Conservation (phyloP, 2,888 invertebrate genomes). For the Morpho helenor region DNA sequence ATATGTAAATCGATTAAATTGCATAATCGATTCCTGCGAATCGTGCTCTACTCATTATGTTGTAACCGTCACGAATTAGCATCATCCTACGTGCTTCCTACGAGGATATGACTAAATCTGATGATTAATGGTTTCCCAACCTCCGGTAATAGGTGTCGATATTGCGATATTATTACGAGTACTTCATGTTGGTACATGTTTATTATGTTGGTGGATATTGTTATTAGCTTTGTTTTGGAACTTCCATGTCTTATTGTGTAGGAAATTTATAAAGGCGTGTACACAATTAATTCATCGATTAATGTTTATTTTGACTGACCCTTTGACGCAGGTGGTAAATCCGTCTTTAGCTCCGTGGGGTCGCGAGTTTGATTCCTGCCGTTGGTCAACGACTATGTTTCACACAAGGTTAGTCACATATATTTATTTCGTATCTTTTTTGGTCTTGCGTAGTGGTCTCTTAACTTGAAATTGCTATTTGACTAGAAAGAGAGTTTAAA, state of each 20-base stretch:
- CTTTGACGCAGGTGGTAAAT: too few relatives aligned
- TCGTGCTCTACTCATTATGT: constrained; percentile 17
- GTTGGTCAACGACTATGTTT: too few relatives aligned
- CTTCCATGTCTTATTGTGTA: background rate
- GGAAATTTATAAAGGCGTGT: background rate
- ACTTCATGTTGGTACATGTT: background rate
- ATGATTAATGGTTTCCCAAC: constrained; percentile 19
- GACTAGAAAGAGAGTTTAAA: too few relatives aligned
- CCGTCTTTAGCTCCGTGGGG: too few relatives aligned
- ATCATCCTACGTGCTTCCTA: constrained; percentile 23
- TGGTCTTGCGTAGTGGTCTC: too few relatives aligned
- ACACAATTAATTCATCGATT: too few relatives aligned
- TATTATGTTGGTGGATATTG: too few relatives aligned
- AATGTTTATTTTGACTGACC: too few relatives aligned
- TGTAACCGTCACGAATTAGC: constrained; percentile 21
- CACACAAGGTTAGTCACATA: too few relatives aligned
- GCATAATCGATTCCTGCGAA: constrained; percentile 16
- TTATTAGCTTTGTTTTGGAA: constrained; percentile 7
- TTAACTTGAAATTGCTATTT: too few relatives aligned
- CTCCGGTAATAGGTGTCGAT: constrained; percentile 9
- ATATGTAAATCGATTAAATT: constrained; percentile 19
- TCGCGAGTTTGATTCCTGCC: too few relatives aligned
- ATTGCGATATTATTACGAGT: constrained; percentile 1
- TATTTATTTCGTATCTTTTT: too few relatives aligned
- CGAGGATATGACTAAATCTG: constrained; percentile 20